These are phyloP conservation scores for Diadophis punctatus DNA, from an alignment of 2,113 vertebrate species.

Conservation along the genomic window DNA sequence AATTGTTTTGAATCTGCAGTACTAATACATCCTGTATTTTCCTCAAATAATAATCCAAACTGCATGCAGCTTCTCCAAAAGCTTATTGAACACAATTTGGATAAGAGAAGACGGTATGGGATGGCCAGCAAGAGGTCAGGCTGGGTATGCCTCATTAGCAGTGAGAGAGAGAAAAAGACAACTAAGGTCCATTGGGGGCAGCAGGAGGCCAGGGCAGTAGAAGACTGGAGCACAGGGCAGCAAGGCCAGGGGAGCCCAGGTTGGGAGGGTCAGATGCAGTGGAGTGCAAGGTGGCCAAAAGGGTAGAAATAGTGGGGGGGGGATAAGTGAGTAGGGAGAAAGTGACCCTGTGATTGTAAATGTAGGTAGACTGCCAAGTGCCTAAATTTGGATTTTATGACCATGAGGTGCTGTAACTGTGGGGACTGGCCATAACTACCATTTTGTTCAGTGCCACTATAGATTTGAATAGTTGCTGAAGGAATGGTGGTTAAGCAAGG, in stretches of 20 bases:
- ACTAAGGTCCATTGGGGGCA: neutral
- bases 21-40: neutral
- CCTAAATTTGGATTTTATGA: neutral
- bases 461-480: neutral
- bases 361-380: neutral
- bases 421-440: neutral
- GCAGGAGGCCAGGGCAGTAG: neutral
- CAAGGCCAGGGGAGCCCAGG: neutral
- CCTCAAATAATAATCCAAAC: neutral
- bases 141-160: neutral
- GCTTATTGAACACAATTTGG: neutral
- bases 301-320: neutral
- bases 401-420: neutral
- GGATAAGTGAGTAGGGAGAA: neutral
- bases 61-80: neutral
- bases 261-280: neutral
- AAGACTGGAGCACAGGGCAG: neutral
- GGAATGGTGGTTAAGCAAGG: neutral
- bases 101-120: neutral
- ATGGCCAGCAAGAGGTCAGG: neutral
- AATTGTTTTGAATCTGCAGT: neutral
- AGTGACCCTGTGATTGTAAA: neutral
- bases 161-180: neutral
- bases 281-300: neutral
- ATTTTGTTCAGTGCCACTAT: neutral